Base-by-base conservation (phyloP, 2,113 vertebrate species). In the Phasianus colchicus region DNA sequence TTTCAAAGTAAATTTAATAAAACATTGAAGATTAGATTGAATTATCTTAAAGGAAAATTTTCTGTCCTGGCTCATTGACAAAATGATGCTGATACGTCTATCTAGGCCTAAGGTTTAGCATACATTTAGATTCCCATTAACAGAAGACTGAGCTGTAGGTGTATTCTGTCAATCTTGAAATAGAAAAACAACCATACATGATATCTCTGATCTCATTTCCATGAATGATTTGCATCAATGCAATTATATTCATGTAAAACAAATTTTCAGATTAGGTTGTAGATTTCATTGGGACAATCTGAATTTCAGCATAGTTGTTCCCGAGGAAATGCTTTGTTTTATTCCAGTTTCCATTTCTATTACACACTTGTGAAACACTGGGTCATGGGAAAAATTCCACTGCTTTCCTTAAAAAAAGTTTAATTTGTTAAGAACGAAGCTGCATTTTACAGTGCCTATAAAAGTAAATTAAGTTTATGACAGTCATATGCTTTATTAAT, bases 1-100 rank as follows among this genome's bases (percentile, higher is more conserved):
- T 79, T 96, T 90, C 40, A 89, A 90, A 84, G 84, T 25, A 93
- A 24, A 87, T 73, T 94, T 69, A 90, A 82, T 63, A 87, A 83
- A 92, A 75, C 13, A 32, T 19, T 40, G 77, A 86, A 81, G 58
- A 65, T 67, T 84, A 72, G 42, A 55, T 30, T 54, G 36, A 45
- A 70, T 75, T 61, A 10, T 71, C 58, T 89, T 88, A 79, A 87
- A 89, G 19, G n/a, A 87, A 65, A 76, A 50, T 54, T 54, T 83
- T 89, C 38, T 86, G 17, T 70, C n/a, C 43, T 89, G 73, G 18
- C 57, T 93, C 27, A 66, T 29, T 82, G 66, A 54, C 66, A 90
- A 87, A 95, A 63, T 42, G 1, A 57, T 81, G 34, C 30, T 42
- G 43, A 17, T 72, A 40, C 0, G 0, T 36, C 24, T 63, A 10